Base-by-base conservation (phyloP, 2,113 vertebrate species). In the Rhinoptilus africanus region DNA sequence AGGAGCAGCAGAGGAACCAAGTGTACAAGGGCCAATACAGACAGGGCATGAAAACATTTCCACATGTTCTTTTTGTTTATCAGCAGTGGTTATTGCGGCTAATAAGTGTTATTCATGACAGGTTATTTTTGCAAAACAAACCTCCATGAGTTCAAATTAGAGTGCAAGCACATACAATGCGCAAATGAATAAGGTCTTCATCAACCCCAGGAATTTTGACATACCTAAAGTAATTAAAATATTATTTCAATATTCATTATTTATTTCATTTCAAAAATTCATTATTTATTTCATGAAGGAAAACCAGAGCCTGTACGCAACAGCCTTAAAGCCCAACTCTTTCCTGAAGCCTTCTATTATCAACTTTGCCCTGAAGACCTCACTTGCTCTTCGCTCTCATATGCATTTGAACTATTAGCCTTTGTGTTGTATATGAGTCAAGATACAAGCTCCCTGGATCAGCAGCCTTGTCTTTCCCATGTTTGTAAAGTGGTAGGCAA, bases 401-500 rank as follows among this genome's bases (percentile, higher is more conserved):
- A 59, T 53, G 50, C 50, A 45, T 84, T 92, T 96, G 89, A 96
- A 94, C 76, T 92, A 18, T 86, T 87, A 95, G 37, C 88, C 83
- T 95, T 92, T 91, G 53, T 79, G 53, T 73, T 89, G 35, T 39
- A 18, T 80, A 34, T 35, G 30, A 77, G 78, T 82, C 39, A 69
- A 83, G 81, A 85, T 35, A 87, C 45, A 57, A 62, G 28, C 47
- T 81, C 83, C 80, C 72, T 68, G 67, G 73, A 91, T 85, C 83
- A 89, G 51, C 59, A 89, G 81, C 41, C 81, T 64, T 77, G 43
- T 83, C 8, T 3, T 91, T 89, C 60, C 21, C 9, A 1, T 59
- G 15, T 75, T 72, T 91, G 48, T 72, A 56, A 92, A 92, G 64
- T 14, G 39, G 12, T 26, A 83, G 37, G 47, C 21, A 28, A 43